These are phyloP conservation scores for Solenopsis fugax DNA, from an alignment of 1,140 invertebrate genomes.

Conservation along the genomic window DNA sequence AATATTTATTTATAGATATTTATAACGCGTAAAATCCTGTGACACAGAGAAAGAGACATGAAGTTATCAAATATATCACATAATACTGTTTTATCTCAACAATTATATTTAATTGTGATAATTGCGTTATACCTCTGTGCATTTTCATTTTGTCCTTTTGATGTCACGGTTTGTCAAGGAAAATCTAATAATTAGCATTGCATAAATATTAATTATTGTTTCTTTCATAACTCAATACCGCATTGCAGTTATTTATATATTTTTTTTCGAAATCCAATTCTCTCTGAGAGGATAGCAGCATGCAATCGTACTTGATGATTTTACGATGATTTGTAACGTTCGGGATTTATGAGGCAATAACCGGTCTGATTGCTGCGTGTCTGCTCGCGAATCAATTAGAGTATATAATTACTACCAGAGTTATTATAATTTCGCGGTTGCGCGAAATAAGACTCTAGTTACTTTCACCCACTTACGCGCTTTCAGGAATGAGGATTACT, in stretches of 20 bases:
- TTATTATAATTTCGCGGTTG: slow-evolving; percentile 45
- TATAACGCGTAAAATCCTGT: slow-evolving; percentile 6
- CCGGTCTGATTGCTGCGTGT: slow-evolving; percentile 17
- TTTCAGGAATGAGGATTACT: background rate
- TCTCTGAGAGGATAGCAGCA: background rate
- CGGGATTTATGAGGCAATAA: slow-evolving; percentile 41
- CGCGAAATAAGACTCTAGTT: slow-evolving; percentile 33
- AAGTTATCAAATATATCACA: slow-evolving; percentile 29
- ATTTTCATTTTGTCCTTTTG: slow-evolving; percentile 46
- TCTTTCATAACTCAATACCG: slow-evolving; percentile 47
- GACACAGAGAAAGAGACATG: slow-evolving; percentile 1
- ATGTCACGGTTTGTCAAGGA: slow-evolving; percentile 32
- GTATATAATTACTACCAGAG: slow-evolving; percentile 47
- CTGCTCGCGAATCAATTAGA: slow-evolving; percentile 44
- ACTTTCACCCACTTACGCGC: slow-evolving; percentile 4
- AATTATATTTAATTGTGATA: slow-evolving; percentile 51
- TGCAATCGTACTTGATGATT: slow-evolving; percentile 10
- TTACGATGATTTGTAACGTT: slow-evolving; percentile 42
- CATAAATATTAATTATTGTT: slow-evolving; percentile 38
- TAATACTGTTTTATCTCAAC: slow-evolving; percentile 37
- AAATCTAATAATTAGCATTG: slow-evolving; percentile 41
- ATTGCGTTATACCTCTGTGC: slow-evolving; percentile 20
- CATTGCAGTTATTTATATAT: slow-evolving; percentile 23
- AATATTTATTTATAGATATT: slow-evolving; percentile 21
- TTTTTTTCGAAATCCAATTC: slow-evolving; percentile 29